Evolutionary conservation across 2,888 invertebrate genomes (phyloP).

Genomic region (Globia sparganii): DNA sequence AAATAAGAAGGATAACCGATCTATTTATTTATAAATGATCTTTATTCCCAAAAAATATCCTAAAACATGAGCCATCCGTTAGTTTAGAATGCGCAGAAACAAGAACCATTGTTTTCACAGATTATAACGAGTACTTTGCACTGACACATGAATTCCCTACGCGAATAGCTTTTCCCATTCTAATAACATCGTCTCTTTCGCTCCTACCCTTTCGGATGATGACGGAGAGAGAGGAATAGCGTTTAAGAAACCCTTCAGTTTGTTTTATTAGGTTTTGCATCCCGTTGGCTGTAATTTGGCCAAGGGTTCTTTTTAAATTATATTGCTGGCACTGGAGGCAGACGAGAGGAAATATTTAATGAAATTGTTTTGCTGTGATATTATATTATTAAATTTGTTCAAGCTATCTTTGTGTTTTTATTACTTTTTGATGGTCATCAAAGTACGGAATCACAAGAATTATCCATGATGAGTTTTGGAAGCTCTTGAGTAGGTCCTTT

Average conservation of each 20-base stretch:
- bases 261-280: slow-evolving; percentile 56
- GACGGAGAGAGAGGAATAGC: slow-evolving; percentile 19
- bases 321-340: slow-evolving; percentile 12
- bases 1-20: too few relatives aligned
- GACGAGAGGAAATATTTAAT: slow-evolving; percentile 27
- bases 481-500: background rate
- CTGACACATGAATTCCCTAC: slow-evolving; percentile 57
- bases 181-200: slow-evolving; percentile 30
- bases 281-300: slow-evolving; percentile 45
- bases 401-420: background rate
- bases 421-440: slow-evolving; percentile 6
- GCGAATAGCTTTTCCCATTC: slow-evolving; percentile 45
- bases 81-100: slow-evolving; percentile 50
- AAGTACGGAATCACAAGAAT: background rate
- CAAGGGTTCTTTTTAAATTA: slow-evolving; percentile 35
- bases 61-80: slow-evolving; percentile 52
- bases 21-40: background rate
- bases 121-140: slow-evolving; percentile 61
- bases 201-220: background rate
- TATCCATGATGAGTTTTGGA: too few relatives aligned
- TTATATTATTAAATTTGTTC: background rate
- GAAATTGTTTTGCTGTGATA: slow-evolving; percentile 18
- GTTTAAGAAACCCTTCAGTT: slow-evolving; percentile 38
- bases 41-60: slow-evolving; percentile 1
- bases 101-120: slow-evolving; percentile 60